phyloP scores from a whole-genome alignment of 2,113 vertebrate species.

The Dromiciops gliroides region DNA sequence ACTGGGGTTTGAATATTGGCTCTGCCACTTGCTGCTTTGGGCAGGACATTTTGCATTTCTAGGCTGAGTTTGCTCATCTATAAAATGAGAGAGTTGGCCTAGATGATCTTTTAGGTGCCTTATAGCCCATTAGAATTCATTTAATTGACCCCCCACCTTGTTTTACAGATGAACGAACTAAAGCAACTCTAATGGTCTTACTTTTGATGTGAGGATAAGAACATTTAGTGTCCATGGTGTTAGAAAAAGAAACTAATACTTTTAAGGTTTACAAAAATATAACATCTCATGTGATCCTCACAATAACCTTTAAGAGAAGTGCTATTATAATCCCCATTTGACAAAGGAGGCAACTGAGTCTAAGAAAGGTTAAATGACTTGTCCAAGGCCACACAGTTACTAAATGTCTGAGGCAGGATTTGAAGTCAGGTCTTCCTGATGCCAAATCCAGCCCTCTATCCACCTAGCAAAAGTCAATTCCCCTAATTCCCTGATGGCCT shows the following conservation, averaged over 20 bases:
- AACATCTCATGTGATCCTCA: neutral
- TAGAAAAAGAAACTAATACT: too few relatives aligned
- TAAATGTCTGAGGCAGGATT: neutral
- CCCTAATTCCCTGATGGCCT: too few relatives aligned
- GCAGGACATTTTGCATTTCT: neutral
- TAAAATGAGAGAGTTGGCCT: neutral
- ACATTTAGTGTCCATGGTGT: neutral
- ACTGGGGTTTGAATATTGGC: neutral
- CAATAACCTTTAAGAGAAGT: neutral
- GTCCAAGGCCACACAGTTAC: neutral
- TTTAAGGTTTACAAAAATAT: neutral
- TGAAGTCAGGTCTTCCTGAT: neutral
- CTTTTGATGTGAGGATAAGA: neutral
- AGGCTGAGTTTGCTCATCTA: neutral
- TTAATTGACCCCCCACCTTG: neutral
- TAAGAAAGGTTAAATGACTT: neutral
- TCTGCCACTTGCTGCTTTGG: neutral
- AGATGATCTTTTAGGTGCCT: neutral
- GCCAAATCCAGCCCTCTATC: neutral
- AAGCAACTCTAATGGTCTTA: neutral
- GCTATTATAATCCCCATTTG: neutral
- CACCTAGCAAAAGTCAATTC: neutral
- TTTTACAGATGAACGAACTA: neutral
- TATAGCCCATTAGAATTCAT: neutral
- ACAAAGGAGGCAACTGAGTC: neutral